phyloP scores from a whole-genome alignment of 2,113 vertebrate species.

The Hypomesus transpacificus region DNA sequence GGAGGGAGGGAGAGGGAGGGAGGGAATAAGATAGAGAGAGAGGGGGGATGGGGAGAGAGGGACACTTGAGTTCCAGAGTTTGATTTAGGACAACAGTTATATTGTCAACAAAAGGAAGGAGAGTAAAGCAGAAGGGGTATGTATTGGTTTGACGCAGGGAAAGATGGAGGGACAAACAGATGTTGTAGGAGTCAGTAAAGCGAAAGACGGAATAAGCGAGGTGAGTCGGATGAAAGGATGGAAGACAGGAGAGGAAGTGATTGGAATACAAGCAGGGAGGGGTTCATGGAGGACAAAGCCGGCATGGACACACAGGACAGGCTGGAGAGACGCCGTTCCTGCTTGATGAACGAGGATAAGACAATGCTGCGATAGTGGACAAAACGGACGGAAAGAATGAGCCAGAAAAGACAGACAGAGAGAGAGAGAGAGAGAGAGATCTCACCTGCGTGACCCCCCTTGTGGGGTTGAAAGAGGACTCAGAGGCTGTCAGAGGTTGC shows the following conservation, averaged over 20 bases:
- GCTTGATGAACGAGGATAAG: no score
- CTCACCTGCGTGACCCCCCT: conserved; percentile 81
- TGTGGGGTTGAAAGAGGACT: conserved; percentile 77
- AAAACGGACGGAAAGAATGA: conserved; percentile 4
- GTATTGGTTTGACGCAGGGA: background rate
- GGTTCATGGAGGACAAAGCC: no score
- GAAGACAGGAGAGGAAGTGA: background rate
- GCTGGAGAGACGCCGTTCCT: no score
- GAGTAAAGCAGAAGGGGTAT: background rate
- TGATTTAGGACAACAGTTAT: no score
- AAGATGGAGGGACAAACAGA: no score
- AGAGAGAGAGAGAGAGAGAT: conserved; percentile 9
- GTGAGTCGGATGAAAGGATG: background rate
- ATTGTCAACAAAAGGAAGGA: background rate
- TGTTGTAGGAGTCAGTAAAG: no score
- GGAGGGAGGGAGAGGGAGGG: background rate
- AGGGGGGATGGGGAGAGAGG: background rate
- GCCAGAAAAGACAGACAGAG: conserved; percentile 29
- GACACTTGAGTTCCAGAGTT: no score
- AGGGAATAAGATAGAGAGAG: background rate
- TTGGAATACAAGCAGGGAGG: no score
- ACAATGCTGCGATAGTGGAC: no score
- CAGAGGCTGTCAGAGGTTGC: conserved; percentile 52
- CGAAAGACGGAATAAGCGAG: conserved; percentile 1
- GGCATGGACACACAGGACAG: no score